phyloP scores from a whole-genome alignment of 2,888 invertebrate genomes.

The Odontocerum albicorne region DNA sequence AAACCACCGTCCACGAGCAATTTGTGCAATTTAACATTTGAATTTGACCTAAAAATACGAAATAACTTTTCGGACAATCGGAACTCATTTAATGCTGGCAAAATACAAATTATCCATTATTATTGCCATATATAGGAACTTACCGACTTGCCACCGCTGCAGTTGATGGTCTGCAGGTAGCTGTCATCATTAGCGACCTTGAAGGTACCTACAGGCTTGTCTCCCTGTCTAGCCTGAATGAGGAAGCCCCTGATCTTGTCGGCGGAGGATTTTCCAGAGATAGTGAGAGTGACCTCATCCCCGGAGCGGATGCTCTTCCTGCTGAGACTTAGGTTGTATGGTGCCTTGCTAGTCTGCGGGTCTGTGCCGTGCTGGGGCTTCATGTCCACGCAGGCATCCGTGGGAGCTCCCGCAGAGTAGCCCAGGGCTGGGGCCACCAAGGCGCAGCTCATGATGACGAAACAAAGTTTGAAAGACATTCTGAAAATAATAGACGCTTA shows the following conservation, averaged over 20 bases:
- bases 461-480: conserved; percentile 26
- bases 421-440: conserved; percentile 39
- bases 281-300: conserved; percentile 51
- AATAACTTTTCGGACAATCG: too few species aligned
- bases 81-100: too few species aligned
- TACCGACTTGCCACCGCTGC: conserved; percentile 53
- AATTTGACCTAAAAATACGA: too few species aligned
- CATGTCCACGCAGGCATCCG: conserved; percentile 65
- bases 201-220: conserved; percentile 65
- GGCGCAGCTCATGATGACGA: conserved; percentile 18
- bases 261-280: conserved; percentile 50
- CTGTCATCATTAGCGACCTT: conserved; percentile 53
- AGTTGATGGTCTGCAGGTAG: conserved; percentile 58
- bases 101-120: too few species aligned
- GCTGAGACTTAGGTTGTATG: conserved; percentile 59
- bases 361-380: conserved; percentile 66
- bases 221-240: conserved; percentile 64
- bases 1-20: too few species aligned
- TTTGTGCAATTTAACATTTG: too few species aligned
- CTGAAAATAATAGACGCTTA: conserved; percentile 27
- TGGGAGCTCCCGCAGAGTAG: conserved; percentile 67
- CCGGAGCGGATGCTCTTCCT: conserved; percentile 42
- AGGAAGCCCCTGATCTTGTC: conserved; percentile 66
- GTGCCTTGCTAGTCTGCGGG: conserved; percentile 57
- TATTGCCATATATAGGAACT: too few species aligned